Evolutionary conservation across 2,888 invertebrate species (phyloP).

Genomic region (Eupeodes latifasciatus): DNA sequence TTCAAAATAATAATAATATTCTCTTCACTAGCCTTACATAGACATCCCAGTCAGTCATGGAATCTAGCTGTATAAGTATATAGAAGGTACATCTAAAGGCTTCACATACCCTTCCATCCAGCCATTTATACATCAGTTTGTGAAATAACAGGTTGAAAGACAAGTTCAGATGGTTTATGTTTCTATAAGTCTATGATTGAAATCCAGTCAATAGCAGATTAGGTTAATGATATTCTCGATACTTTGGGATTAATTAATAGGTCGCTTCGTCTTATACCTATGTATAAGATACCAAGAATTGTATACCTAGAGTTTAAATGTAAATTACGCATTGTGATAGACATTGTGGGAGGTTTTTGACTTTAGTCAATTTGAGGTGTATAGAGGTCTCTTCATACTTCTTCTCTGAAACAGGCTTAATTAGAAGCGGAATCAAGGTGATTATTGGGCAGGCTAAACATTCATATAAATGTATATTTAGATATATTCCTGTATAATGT

Average conservation of each 20-base stretch:
- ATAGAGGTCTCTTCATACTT: too few species aligned
- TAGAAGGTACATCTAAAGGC: too few species aligned
- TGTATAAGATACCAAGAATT: too few species aligned
- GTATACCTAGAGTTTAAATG: constrained; percentile 11
- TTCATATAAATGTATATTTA: too few species aligned
- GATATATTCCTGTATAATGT: too few species aligned
- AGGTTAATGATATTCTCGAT: constrained; percentile 50
- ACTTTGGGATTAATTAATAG: constrained; percentile 55
- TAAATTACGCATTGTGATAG: constrained; percentile 35
- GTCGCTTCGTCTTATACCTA: not conserved
- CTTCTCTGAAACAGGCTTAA: constrained; percentile 1
- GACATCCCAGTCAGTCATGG: not conserved
- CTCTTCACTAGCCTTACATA: constrained; percentile 1
- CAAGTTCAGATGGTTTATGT: constrained; percentile 17
- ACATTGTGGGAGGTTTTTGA: constrained; percentile 23
- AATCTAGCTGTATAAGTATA: not conserved
- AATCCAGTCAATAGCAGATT: constrained; percentile 51
- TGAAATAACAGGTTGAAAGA: not conserved
- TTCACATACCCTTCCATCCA: not conserved
- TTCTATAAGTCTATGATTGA: constrained; percentile 6
- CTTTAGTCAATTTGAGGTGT: not conserved
- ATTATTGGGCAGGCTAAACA: not conserved
- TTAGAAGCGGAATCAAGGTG: not conserved
- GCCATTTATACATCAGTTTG: not conserved
- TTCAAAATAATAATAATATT: constrained; percentile 23